A percentile compares a stretch with the other conserved stretches of the same genome.
These are phyloP conservation scores for human DNA, from an alignment of 2,113 vertebrate species.

Conservation along the genomic window DNA sequence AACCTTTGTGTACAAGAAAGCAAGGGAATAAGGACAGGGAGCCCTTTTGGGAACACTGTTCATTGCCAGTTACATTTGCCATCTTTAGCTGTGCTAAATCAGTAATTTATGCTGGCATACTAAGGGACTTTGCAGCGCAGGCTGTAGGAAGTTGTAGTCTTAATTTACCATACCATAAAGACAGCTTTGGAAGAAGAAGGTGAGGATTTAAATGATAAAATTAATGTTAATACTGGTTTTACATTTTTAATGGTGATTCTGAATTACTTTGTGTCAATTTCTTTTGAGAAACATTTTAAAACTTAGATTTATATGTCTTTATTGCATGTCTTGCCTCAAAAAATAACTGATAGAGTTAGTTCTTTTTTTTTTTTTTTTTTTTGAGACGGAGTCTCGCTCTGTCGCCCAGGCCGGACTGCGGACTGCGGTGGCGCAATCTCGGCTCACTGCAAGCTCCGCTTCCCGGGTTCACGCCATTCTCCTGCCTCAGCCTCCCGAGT, in stretches of 20 bases:
- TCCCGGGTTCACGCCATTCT: too few species aligned
- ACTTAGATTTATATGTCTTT: conserved; percentile 40
- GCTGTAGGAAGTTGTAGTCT: neutral
- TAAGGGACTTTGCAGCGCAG: neutral
- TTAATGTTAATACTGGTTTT: conserved; percentile 35
- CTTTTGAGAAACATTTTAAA: conserved; percentile 35
- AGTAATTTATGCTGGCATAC: neutral
- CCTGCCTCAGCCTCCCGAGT: too few species aligned
- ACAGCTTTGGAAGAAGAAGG: conserved; percentile 9
- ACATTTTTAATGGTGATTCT: neutral
- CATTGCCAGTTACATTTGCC: neutral
- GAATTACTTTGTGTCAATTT: neutral
- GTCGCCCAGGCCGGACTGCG: too few species aligned
- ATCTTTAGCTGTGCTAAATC: neutral
- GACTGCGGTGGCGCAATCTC: too few species aligned
- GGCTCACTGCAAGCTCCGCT: too few species aligned
- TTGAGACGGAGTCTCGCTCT: too few species aligned
- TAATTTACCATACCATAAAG: neutral
- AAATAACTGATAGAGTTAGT: conserved; percentile 11
- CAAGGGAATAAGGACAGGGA: conserved; percentile 15
- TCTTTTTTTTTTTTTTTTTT: too few species aligned
- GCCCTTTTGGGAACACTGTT: neutral
- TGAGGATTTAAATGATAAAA: conserved; percentile 34
- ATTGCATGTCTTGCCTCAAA: neutral
- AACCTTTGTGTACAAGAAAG: neutral